Base-by-base conservation (phyloP, 2,113 vertebrate genomes). In the Riparia riparia region DNA sequence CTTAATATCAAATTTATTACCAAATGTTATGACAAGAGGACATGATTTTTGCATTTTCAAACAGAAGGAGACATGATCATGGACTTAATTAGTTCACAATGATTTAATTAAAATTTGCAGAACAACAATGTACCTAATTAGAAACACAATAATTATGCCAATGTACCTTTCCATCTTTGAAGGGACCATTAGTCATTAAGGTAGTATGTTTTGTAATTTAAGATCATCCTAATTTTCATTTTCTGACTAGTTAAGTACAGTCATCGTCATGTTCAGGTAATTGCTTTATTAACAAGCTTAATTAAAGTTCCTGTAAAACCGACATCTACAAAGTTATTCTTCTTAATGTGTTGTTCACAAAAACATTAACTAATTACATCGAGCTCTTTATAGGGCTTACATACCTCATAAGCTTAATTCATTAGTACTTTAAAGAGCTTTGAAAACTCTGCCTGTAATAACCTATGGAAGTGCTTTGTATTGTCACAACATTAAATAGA, bases 281-380 rank as follows among this genome's bases (percentile, higher is more conserved):
- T 97, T 98, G 97, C 95, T 97, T 97, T 97, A 98, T 97, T 98
- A 98, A 97, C 92, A 73, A 91, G 69, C 86, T 97, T 98, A 98
- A 98, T 96, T 98, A 97, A 97, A 91, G 95, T 95, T 97, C 92
- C 96, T 96, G 93, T 80, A 97, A 96, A 97, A 96, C 39, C 79
- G 94, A 96, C 95, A 97, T 93, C 93, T 95, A 95, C 96, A 82
- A 94, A 93, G 93, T 95, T 97, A 94, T 93, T 97, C 80, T 97
- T 96, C 91, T 92, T 95, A 97, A 97, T 95, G 93, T 64, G 69
- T 90, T 97, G 96, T 92, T 88, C 96, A 97, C 95, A 98, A 97
- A 98, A 97, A 95, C 64, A 68, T 93, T 94, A 97, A 93, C 96
- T 97, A 98, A 98, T 98, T 97, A 93, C 54, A 93, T 25, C 60